Evolutionary conservation across 2,888 invertebrate genomes (phyloP), one percentile per base, ranked within the genome.

Genomic region (Drosophila neonasuta): DNA sequence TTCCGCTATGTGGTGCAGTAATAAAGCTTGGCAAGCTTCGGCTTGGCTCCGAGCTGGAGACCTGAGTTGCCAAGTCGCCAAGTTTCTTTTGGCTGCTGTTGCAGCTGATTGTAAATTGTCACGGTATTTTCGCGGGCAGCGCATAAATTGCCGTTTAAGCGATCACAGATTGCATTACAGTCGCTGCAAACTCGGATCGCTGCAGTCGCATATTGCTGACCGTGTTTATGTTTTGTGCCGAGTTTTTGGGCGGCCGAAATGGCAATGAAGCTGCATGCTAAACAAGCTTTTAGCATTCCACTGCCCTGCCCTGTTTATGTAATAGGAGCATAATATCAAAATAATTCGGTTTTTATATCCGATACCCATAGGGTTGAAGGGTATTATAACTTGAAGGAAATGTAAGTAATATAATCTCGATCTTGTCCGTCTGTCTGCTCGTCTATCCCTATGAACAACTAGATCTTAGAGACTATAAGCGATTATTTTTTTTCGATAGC

Each of bases 101-200:
- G 70, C 68, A 63, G 79, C 76, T 84, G 87, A 86, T 87, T 84
- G 87, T 84, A 74, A 87, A 87, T 86, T 86, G 86, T 86, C 86
- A 87, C 82, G 80, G 86, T 81, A 82, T 84, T 82, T 84, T 77
- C 56, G 78, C 86, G 63, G 80, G 83, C 77, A 79, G 82, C 87
- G 77, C 86, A 87, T 86, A 85, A 86, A 87, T 85, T 82, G 79
- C 70, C 76, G 81, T 82, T 85, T 80, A 85, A 85, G 77, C 77
- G 71, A 46, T 55, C 50, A 13, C 63, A 71, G 68, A 74, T 80
- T 71, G 75, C 67, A 79, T 80, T 77, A 69, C 81, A 67, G 68
- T 44, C 55, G 24, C 32, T 3, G 32, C 3, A 32, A 10, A 10
- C 10, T 32, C 24, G 5, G 5, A 6, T 46, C 55, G 48, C 56